phyloP scores from a whole-genome alignment of 2,888 invertebrate species.

The Meganola albula region DNA sequence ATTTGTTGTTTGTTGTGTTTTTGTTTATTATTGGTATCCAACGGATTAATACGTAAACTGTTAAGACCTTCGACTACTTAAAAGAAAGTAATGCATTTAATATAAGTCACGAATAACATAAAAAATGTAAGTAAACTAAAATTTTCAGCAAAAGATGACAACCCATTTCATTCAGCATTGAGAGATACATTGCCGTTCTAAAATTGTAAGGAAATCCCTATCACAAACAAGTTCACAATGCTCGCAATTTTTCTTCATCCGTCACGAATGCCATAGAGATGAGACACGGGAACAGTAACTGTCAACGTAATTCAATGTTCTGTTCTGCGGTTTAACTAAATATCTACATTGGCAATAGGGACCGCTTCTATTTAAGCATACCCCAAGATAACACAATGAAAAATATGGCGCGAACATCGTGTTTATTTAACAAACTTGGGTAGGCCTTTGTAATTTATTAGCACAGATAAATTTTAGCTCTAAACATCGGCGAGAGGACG shows the following conservation, averaged over 20 bases:
- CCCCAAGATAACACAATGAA: slow-evolving; percentile 45
- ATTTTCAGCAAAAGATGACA: no score
- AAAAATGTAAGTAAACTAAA: not conserved
- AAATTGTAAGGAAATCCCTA: not conserved
- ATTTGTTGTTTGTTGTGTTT: no score
- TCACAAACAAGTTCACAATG: slow-evolving; percentile 29
- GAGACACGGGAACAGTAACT: slow-evolving; percentile 33
- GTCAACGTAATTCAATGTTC: slow-evolving; percentile 35
- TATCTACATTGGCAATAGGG: slow-evolving; percentile 35
- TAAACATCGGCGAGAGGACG: slow-evolving; percentile 38
- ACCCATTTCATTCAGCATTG: no score
- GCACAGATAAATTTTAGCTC: slow-evolving; percentile 61
- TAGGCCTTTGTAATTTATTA: slow-evolving; percentile 56
- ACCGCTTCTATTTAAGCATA: no score
- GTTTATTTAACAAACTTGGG: slow-evolving; percentile 59
- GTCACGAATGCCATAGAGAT: slow-evolving; percentile 20
- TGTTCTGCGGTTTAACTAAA: slow-evolving; percentile 40
- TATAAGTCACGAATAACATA: no score
- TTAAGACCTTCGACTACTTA: no score
- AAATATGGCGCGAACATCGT: slow-evolving; percentile 62
- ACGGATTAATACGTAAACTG: no score
- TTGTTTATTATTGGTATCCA: no score
- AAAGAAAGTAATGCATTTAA: no score
- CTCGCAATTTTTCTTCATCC: slow-evolving; percentile 29
- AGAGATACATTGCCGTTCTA: no score